Evolutionary conservation across 2,797 vertebrate species (phyloP).

Genomic region (Lutjanus argentimaculatus): DNA sequence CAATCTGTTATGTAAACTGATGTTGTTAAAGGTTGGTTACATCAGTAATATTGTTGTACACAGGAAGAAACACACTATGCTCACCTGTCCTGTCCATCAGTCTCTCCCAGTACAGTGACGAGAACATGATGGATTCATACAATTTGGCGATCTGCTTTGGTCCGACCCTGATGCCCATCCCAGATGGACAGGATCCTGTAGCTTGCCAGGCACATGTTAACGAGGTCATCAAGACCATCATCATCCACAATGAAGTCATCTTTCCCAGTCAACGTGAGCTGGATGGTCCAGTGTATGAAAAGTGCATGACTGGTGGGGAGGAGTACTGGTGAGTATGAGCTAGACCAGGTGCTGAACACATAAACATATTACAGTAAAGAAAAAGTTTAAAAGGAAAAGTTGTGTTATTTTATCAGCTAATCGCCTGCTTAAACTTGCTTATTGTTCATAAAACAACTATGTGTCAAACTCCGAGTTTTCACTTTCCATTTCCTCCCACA

Average conservation of each 20-base stretch:
- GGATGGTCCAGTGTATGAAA: slow-evolving; percentile 97
- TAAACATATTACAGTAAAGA: neutral
- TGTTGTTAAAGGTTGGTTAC: neutral
- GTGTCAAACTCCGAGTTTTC: neutral
- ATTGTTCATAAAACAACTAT: neutral
- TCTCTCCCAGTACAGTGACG: slow-evolving; percentile 98
- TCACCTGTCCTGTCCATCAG: slow-evolving; percentile 75
- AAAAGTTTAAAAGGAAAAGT: neutral
- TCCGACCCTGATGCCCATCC: slow-evolving; percentile 98
- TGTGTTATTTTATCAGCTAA: neutral
- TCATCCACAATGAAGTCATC: slow-evolving; percentile 94
- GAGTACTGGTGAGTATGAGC: slow-evolving; percentile 94
- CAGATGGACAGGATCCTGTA: slow-evolving; percentile 96
- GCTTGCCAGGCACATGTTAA: slow-evolving; percentile 98
- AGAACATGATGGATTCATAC: slow-evolving; percentile 99
- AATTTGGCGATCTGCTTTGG: slow-evolving; percentile 99
- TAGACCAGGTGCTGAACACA: neutral
- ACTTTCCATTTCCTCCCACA: slow-evolving; percentile 63
- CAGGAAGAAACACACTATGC: neutral
- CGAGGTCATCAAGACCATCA: slow-evolving; percentile 98
- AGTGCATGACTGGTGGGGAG: slow-evolving; percentile 98
- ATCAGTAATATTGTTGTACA: neutral
- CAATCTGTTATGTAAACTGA: neutral
- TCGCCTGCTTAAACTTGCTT: neutral
- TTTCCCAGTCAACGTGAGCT: slow-evolving; percentile 95